phyloP scores from a whole-genome alignment of 1,140 invertebrate species.

The Neomicropteryx cornuta region DNA sequence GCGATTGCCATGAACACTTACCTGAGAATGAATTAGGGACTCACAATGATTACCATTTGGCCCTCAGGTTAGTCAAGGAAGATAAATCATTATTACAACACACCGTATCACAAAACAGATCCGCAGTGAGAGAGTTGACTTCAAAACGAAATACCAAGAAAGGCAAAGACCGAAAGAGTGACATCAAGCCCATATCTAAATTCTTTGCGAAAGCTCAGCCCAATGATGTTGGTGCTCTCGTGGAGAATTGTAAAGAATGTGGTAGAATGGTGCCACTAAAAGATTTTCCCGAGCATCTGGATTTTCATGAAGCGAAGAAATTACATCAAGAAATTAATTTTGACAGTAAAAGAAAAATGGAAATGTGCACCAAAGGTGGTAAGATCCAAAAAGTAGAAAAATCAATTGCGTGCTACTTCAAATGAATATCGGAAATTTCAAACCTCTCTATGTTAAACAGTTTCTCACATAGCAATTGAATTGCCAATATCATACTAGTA shows the following conservation, averaged over 20 bases:
- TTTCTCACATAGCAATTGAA: too few relatives aligned
- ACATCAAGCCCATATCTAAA: constrained; percentile 21
- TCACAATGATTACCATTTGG: constrained; percentile 50
- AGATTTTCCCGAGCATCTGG: constrained; percentile 50
- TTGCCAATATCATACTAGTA: too few relatives aligned
- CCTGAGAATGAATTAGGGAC: constrained; percentile 28
- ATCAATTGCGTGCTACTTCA: too few relatives aligned
- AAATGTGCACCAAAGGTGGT: too few relatives aligned
- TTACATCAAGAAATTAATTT: constrained; percentile 42
- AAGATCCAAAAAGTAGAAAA: too few relatives aligned
- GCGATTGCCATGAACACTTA: constrained; percentile 42
- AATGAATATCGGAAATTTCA: too few relatives aligned
- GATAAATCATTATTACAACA: constrained; percentile 25
- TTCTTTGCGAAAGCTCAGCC: constrained; percentile 21
- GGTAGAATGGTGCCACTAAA: constrained; percentile 42
- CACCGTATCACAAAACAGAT: constrained; percentile 8
- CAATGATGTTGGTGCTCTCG: constrained; percentile 18
- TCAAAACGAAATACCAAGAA: constrained; percentile 11
- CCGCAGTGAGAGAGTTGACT: constrained; percentile 13
- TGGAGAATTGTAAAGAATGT: constrained; percentile 49
- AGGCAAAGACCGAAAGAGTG: constrained; percentile 15
- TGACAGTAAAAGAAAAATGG: constrained; percentile 26
- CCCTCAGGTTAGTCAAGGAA: constrained; percentile 42
- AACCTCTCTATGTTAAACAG: too few relatives aligned
- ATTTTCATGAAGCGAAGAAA: constrained; percentile 60